Evolutionary conservation across 1,140 invertebrate genomes (phyloP).

Genomic region (Diplogasteroides magnus): DNA sequence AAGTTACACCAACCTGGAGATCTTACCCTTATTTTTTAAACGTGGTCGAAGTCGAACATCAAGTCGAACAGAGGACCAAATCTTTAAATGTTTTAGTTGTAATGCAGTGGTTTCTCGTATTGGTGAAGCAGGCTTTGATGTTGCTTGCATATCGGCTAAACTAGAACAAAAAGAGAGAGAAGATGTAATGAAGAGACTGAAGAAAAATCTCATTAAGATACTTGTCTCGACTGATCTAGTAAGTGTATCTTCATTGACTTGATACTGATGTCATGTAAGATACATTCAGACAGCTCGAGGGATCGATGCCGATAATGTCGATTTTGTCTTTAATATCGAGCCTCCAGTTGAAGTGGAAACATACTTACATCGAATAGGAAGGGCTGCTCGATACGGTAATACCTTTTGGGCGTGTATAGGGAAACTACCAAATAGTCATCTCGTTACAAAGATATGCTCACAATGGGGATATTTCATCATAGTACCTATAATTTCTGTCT

Average conservation of each 20-base stretch:
- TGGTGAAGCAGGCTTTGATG: slow-evolving; percentile 67
- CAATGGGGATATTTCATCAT: too few relatives aligned
- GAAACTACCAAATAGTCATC: too few relatives aligned
- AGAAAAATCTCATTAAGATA: slow-evolving; percentile 72
- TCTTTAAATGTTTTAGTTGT: slow-evolving; percentile 47
- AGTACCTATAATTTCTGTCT: too few relatives aligned
- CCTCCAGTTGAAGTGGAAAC: slow-evolving; percentile 74
- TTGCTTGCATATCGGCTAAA: slow-evolving; percentile 69
- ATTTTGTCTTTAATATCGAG: slow-evolving; percentile 89
- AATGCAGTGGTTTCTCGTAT: slow-evolving; percentile 70
- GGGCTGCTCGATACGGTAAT: slow-evolving; percentile 73
- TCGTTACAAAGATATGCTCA: too few relatives aligned
- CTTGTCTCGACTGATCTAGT: slow-evolving; percentile 83
- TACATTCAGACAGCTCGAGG: slow-evolving; percentile 62
- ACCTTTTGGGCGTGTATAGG: too few relatives aligned
- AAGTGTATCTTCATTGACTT: slow-evolving; percentile 11
- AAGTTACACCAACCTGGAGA: too few relatives aligned
- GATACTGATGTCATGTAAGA: slow-evolving; percentile 19
- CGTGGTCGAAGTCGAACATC: too few relatives aligned
- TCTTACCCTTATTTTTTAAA: too few relatives aligned
- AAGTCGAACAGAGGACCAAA: too few relatives aligned
- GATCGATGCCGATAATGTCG: slow-evolving; percentile 83
- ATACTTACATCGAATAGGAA: slow-evolving; percentile 89
- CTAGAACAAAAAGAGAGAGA: slow-evolving; percentile 74
- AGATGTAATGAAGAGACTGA: slow-evolving; percentile 70